Conservation (phyloP, 2,113 vertebrate species). For the Gavialis gangeticus region DNA sequence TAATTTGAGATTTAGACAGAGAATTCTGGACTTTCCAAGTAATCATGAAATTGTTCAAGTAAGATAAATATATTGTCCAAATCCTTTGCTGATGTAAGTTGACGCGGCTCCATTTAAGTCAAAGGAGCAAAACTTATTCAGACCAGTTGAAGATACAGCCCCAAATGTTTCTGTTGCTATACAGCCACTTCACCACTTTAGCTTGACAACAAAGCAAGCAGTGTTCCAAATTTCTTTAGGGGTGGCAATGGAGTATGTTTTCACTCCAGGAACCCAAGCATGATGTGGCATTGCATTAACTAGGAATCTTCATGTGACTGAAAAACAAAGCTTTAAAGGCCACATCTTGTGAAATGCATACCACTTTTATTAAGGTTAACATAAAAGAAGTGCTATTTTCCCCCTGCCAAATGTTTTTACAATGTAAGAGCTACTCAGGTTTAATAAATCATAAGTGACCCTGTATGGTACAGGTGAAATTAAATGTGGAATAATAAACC, state of each 20-base stretch:
- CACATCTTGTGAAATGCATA: neutral
- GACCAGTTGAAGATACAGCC: neutral
- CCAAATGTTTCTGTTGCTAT: rapidly evolving
- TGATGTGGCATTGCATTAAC: rapidly evolving
- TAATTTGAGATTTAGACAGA: neutral
- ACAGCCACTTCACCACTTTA: neutral
- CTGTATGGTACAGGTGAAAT: neutral
- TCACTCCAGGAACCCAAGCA: neutral
- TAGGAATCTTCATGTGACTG: neutral
- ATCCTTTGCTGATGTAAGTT: neutral
- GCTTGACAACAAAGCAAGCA: neutral
- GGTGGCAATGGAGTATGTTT: neutral
- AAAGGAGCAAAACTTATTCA: rapidly evolving
- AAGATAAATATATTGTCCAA: neutral
- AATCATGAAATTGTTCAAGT: neutral
- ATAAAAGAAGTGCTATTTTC: neutral
- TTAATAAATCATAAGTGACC: neutral
- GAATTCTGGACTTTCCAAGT: neutral
- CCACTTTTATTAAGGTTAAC: neutral
- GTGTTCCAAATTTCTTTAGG: neutral
- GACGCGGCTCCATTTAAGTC: neutral
- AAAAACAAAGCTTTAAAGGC: neutral
- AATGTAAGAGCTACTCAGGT: neutral
- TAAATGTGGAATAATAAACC: neutral
- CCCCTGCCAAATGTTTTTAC: neutral